Base-by-base conservation (phyloP, 2,113 vertebrate genomes). In the Campylorhamphus procurvoides region DNA sequence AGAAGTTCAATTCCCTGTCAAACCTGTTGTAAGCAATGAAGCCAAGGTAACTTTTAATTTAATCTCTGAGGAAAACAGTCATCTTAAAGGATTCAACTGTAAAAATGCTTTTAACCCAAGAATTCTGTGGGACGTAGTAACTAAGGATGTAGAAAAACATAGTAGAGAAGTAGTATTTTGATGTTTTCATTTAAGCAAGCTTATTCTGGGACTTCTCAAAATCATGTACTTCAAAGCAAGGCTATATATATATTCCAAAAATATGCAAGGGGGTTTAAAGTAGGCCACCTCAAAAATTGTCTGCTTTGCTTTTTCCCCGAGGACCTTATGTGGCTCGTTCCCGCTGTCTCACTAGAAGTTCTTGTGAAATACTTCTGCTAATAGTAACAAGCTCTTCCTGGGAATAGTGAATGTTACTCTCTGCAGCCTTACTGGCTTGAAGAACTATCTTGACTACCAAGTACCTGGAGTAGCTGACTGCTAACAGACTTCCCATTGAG, bases 11-110 rank as follows among this genome's bases (percentile, higher is more conserved):
- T 99, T 99, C 94, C 99, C 99, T 84, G 99, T 99, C 86, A 99
- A 99, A 96, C 99, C 99, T 23, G 99, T 99, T 96, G 98, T 98
- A 97, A 99, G 99, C 98, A 99, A 99, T 96, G 99, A 99, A 99
- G 99, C 99, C 90, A 99, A 99, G 99, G 99, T 99, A 98, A 96
- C n/a, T 73, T 93, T 56, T 84, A 29, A 3, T 84, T 33, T 56
- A 24, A 81, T 87, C 22, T 91, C 76, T 84, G 63, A 63, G 12
- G 94, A 87, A 93, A 87, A 76, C 6, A n/a, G 74, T 83, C 8
- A 46, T 50, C 33, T 39, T 84, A 49, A 89, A 91, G 49, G 81
- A 87, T 87, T 90, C 28, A 62, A 20, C 18, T 67, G 14, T 84
- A 71, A 73, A 93, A 85, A 74, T 55, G 20, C 60, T 87, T 23